phyloP scores from a whole-genome alignment of 1,140 invertebrate genomes.

The Eumaeus atala region DNA sequence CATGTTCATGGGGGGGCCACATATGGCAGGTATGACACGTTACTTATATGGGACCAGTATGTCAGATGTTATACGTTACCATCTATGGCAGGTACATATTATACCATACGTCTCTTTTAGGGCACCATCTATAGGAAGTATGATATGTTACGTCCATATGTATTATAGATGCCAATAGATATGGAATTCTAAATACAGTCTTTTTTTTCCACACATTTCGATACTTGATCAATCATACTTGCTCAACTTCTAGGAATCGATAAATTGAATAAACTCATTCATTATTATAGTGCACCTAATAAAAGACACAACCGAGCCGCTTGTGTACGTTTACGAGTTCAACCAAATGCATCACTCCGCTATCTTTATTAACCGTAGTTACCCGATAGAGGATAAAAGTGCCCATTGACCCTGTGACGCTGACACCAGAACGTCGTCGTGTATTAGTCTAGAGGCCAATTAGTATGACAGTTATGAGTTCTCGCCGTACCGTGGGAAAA shows the following conservation, averaged over 20 bases:
- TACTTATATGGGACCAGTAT: too few species aligned
- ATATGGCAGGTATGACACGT: too few species aligned
- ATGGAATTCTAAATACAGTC: too few species aligned
- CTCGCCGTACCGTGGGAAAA: conserved; percentile 6
- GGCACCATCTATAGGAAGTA: too few species aligned
- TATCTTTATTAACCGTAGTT: conserved; percentile 68
- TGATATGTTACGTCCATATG: too few species aligned
- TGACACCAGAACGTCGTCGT: conserved; percentile 26
- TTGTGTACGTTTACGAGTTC: conserved; percentile 64
- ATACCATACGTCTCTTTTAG: too few species aligned
- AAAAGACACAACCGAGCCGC: conserved; percentile 58
- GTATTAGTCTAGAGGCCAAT: conserved; percentile 7
- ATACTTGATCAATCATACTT: too few species aligned
- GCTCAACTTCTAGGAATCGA: conserved; percentile 60
- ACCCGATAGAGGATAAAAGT: conserved; percentile 47
- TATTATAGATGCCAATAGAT: too few species aligned
- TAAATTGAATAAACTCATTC: conserved; percentile 70
- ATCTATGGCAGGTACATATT: too few species aligned
- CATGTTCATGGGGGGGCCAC: too few species aligned
- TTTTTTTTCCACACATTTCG: too few species aligned
- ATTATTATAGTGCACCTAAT: conserved; percentile 59
- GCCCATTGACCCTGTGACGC: conserved; percentile 32
- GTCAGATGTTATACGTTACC: too few species aligned
- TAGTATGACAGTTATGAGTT: conserved; percentile 7
- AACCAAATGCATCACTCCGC: conserved; percentile 55